These are phyloP conservation scores for Rhinolophus sinicus DNA, from an alignment of 2,113 vertebrate species.

Conservation along the genomic window DNA sequence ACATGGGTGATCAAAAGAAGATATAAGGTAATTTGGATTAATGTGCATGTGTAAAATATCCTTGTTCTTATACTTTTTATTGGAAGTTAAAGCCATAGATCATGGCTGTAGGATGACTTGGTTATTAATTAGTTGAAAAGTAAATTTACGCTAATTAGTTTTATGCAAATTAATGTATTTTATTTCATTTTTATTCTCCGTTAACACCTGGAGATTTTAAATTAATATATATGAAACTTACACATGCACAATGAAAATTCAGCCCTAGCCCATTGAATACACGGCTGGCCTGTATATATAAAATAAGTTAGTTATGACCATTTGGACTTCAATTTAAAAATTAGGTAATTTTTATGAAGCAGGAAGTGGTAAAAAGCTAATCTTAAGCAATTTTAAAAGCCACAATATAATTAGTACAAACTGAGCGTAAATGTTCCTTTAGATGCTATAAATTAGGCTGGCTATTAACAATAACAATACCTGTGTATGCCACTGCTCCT, in stretches of 20 bases:
- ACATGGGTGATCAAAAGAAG: neutral
- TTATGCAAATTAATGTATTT: conserved; percentile 66
- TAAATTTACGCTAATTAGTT: conserved; percentile 58
- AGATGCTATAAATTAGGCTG: neutral
- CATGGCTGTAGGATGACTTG: neutral
- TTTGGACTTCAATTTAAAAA: conserved; percentile 43
- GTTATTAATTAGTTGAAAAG: conserved; percentile 65
- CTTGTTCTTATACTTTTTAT: neutral
- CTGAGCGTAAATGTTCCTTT: conserved; percentile 17
- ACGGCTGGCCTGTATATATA: neutral
- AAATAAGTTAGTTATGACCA: neutral
- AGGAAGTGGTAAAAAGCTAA: neutral
- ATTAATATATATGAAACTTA: conserved; percentile 54
- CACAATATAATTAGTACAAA: conserved; percentile 4
- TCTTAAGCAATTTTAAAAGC: conserved; percentile 33
- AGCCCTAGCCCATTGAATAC: neutral
- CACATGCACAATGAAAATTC: neutral
- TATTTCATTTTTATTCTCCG: conserved; percentile 45
- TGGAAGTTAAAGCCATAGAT: conserved; percentile 44
- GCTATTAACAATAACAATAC: neutral
- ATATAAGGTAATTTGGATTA: neutral
- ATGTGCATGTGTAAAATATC: conserved; percentile 21
- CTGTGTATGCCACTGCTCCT: neutral
- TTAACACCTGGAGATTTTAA: conserved; percentile 62
- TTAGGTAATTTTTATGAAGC: conserved; percentile 10